These are phyloP conservation scores for Asbolus verrucosus DNA, from an alignment of 1,140 invertebrate species.

Conservation along the genomic window DNA sequence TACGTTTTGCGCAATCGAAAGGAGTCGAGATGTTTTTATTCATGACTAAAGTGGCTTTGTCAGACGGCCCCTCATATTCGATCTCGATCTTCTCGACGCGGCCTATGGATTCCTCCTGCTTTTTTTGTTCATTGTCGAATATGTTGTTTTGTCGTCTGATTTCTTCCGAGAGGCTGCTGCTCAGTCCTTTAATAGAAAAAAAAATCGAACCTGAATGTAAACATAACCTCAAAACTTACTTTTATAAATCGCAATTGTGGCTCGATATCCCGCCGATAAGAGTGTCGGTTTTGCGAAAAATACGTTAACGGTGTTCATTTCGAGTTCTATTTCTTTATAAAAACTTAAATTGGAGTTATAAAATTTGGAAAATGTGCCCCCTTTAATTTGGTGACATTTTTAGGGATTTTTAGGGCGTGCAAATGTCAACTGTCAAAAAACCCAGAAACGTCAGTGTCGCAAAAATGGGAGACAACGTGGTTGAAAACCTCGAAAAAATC, in stretches of 20 bases:
- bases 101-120: conserved; percentile 78
- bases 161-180: conserved; percentile 51
- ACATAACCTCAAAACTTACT: conserved; percentile 25
- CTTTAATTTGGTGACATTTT: conserved; percentile 1
- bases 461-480: conserved; percentile 68
- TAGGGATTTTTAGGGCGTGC: conserved; percentile 10
- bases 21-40: conserved; percentile 94
- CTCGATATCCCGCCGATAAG: not conserved
- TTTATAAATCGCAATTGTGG: not conserved
- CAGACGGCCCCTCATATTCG: conserved; percentile 78
- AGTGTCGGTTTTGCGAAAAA: not conserved
- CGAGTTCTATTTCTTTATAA: too few relatives aligned
- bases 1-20: conserved; percentile 90
- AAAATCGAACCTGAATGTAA: not conserved
- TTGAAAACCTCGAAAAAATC: conserved; percentile 69
- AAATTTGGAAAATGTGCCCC: not conserved
- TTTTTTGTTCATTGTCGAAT: conserved; percentile 83
- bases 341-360: too few relatives aligned
- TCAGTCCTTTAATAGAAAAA: conserved; percentile 34
- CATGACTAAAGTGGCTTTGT: conserved; percentile 85
- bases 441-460: conserved; percentile 7
- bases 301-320: not conserved
- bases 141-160: conserved; percentile 72
- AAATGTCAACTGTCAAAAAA: not conserved
- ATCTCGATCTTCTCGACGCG: conserved; percentile 94